Evolutionary conservation across 2,797 vertebrate species (phyloP), one percentile per base, ranked within the genome.

Genomic region (Gambelia wislizenii): DNA sequence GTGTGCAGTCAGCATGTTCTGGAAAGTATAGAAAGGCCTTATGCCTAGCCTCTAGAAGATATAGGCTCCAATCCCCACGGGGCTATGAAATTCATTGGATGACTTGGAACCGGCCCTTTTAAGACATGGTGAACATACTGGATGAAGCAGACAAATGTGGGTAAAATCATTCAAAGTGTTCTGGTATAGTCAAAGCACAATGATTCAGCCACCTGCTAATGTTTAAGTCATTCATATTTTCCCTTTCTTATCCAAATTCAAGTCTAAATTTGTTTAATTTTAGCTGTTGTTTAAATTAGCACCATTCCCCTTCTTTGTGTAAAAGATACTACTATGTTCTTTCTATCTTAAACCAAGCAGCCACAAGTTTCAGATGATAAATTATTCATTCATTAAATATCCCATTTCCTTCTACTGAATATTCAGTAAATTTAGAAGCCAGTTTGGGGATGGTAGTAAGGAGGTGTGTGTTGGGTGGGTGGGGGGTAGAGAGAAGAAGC

Each of bases 331-430:
- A 13, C 10, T 4, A 30, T 39, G 12, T 22, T 76, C 75, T 44
- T 22, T 76, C 75, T 44, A 27, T 25, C 75, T 74, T 75, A 42
- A 25, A 18, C 42, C 94, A 96, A 95, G 83, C 89, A 95, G 88
- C 91, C 94, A 94, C 87, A 95, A 96, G 89, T 96, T 95, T 94
- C 92, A 92, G 90, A 95, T 90, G 95, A 95, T 96, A 97, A 97
- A 97, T 97, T 96, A 97, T 93, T 96, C 96, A 96, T 97, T 96
- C 95, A 95, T 97, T 97, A 96, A 96, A 97, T 97, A 94, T 94
- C 96, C 91, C 89, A 91, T 96, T 97, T 96, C 93, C 94, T 96
- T 94, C 88, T 95, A 90, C 89, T 90, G 94, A 93, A 95, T 95
- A 93, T 97, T 96, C 30, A 6, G 97, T 96, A 96, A 96, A 96